Base-by-base conservation (phyloP, 1,140 invertebrate species). In the Zelostemma sp. region DNA sequence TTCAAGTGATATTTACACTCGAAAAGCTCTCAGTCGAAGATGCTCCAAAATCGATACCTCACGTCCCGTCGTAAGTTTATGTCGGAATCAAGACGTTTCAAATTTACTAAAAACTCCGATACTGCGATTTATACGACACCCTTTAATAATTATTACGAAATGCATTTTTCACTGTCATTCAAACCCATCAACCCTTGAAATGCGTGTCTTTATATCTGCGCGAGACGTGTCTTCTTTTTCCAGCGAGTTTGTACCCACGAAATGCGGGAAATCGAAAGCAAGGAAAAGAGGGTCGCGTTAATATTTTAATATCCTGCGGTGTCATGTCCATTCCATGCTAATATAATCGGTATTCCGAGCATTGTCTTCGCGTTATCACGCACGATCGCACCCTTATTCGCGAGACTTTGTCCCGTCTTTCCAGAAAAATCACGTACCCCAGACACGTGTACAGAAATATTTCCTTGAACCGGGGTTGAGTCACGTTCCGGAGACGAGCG, bases 291-390 rank as follows among this genome's bases (percentile, higher is more conserved):
- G 68, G 50, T 59, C 35, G 58, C 48, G 61, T 35, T 73, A 76
- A 79, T 77, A 78, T 77, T 80, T 80, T 77, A 77, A 77, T 78
- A 79, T 76, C 76, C 74, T 79, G 74, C 74, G 68, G 66, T 74
- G 76, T 80, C 76, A 79, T 75, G 75, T 76, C 70, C 73, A 80
- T 72, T 71, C 59, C 21, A 21, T 35, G 43, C 12, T 6, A 31
- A 54, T 61, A 58, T 62, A 59, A 74, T 73, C 60, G 65, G 69
- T 74, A 69, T 73, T 68, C 74, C 43, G 58, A 19, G 58, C 64
- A 70, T 78, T 77, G 72, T 80, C 74, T 71, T 64, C 78, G 69
- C 65, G 64, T 76, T 77, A 77, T 78, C 72, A 68, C 76, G 75
- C 78, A 78, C 75, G 78, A 75, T 67, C 77, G 72, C 72, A 49